These are phyloP conservation scores for Xenopus borealis DNA, from an alignment of 2,113 vertebrate species.

Conservation along the genomic window DNA sequence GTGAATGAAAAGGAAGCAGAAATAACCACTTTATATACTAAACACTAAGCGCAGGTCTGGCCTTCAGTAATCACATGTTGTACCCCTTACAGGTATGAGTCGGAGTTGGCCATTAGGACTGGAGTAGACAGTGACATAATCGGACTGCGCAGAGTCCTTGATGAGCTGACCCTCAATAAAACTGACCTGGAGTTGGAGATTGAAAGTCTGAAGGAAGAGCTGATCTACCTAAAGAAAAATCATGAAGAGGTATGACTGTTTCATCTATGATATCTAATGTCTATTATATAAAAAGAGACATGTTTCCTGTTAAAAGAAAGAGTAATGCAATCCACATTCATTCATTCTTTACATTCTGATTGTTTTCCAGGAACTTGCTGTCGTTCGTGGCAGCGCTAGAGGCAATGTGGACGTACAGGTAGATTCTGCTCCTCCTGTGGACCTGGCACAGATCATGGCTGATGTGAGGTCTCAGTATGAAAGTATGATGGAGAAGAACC, in stretches of 20 bases:
- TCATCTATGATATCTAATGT: too few species aligned
- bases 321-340: too few species aligned
- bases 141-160: slow-evolving; percentile 65
- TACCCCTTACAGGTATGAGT: slow-evolving; percentile 67
- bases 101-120: slow-evolving; percentile 71
- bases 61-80: too few species aligned
- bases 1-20: too few species aligned
- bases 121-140: slow-evolving; percentile 68
- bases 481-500: slow-evolving; percentile 78
- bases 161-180: slow-evolving; percentile 62
- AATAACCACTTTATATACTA: too few species aligned
- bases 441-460: slow-evolving; percentile 64
- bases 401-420: slow-evolving; percentile 71
- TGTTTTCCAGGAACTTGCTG: slow-evolving; percentile 52
- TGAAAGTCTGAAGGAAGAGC: slow-evolving; percentile 76
- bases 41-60: too few species aligned
- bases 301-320: too few species aligned
- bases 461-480: slow-evolving; percentile 83
- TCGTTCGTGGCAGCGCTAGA: slow-evolving; percentile 58
- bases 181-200: slow-evolving; percentile 78
- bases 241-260: slow-evolving; percentile 70
- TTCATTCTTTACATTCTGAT: too few species aligned
- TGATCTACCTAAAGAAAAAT: slow-evolving; percentile 81
- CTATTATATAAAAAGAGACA: too few species aligned
- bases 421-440: slow-evolving; percentile 57